Base-by-base conservation (phyloP, 2,888 invertebrate species). In the Nesidiocoris tenuis region DNA sequence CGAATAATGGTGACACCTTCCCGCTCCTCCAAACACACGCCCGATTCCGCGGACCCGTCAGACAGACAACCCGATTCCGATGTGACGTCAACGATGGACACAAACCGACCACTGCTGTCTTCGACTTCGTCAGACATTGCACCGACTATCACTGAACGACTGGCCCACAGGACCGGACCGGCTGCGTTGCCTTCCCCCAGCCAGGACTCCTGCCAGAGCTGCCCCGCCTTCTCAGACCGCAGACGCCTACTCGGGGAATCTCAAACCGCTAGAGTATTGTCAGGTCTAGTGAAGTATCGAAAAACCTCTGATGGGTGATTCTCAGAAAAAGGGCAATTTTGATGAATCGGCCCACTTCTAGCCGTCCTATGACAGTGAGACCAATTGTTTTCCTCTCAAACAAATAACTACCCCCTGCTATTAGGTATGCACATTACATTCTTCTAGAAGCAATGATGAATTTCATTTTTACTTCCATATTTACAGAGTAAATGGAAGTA, bases 11-110 rank as follows among this genome's bases (percentile, higher is more conserved):
- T 56, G 57, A 75, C 75, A n/a, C 61, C 72, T 54, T 76, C 78
- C 7, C 68, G 72, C n/a, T 76, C 77, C n/a, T 76, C 76, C 19
- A 78, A 65, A 39, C 78, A 78, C 16, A 78, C 76, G 9, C 78
- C 78, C 18, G 76, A 74, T 22, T 77, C 77, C 5, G 74, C 75
- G 17, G 75, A 75, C 12, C 75, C 75, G 67, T 75, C 75, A 9
- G 75, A 75, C 61, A 75, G 22, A 39, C 75, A 75, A 17, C 75
- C 75, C 55, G 75, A 75, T 61, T 75, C 75, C n/a, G 75, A 75
- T 24, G 75, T 75, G 39, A 75, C 75, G 61, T 75, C 75, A 61
- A 75, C 75, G 24, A 75, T 75, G 19, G 75, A 75, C 59, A 75
- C 75, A 17, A 75, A 75, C 24, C 75, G 75, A 61, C 75, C 75